Evolutionary conservation across 1,140 invertebrate genomes (phyloP).

Genomic region (Drosophila suzukii): DNA sequence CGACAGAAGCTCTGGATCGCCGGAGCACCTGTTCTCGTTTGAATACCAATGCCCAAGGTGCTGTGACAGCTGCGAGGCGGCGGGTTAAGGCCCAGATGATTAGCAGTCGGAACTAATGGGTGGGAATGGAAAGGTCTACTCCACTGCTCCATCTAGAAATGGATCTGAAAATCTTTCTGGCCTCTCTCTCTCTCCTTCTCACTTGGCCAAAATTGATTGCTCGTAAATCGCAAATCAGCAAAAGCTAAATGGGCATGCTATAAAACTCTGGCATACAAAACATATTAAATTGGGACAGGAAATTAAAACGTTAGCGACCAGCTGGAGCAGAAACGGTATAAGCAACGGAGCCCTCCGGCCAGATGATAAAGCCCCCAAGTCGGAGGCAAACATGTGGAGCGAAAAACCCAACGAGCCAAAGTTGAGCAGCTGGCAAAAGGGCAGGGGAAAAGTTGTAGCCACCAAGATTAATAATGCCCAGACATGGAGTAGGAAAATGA

Average conservation of each 20-base stretch:
- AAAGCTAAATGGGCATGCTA: conserved; percentile 24
- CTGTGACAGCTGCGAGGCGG: conserved; percentile 30
- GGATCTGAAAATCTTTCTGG: conserved; percentile 1
- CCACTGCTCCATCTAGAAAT: not conserved
- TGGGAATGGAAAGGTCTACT: not conserved
- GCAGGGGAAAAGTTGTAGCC: conserved; percentile 32
- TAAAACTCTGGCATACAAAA: conserved; percentile 33
- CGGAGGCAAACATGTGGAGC: conserved; percentile 42
- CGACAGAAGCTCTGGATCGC: conserved; percentile 5
- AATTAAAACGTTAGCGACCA: conserved; percentile 62
- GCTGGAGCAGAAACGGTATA: conserved; percentile 52
- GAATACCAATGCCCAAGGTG: conserved; percentile 31
- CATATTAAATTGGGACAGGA: conserved; percentile 60
- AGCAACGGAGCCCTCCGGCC: conserved; percentile 24
- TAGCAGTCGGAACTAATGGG: conserved; percentile 24
- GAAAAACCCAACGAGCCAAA: conserved; percentile 46
- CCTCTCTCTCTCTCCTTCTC: not conserved
- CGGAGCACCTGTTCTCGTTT: conserved; percentile 46
- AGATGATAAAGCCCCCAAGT: conserved; percentile 43
- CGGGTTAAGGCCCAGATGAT: conserved; percentile 42
- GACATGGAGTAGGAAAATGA: conserved; percentile 32
- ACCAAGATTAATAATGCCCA: conserved; percentile 59
- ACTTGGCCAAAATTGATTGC: conserved; percentile 20
- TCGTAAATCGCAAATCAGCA: conserved; percentile 42
- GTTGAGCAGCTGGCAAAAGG: conserved; percentile 25